These are phyloP conservation scores for Carapus acus DNA, from an alignment of 2,797 vertebrate genomes.

Conservation along the genomic window DNA sequence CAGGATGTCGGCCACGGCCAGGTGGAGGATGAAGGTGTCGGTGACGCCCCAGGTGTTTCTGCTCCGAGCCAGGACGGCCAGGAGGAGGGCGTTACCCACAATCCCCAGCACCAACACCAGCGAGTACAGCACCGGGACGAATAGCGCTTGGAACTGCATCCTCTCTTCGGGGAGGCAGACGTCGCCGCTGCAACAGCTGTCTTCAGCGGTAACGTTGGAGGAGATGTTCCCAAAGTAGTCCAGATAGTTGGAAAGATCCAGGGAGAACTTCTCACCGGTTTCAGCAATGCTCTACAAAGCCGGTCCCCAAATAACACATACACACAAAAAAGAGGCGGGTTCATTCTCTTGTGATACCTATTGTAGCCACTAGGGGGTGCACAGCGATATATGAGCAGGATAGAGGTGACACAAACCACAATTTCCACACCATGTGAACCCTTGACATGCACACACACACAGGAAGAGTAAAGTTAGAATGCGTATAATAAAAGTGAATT, in stretches of 20 bases:
- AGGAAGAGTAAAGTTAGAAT: no score
- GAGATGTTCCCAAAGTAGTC: no score
- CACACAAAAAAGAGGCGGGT: neutral
- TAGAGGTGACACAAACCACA: no score
- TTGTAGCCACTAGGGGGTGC: constrained; percentile 37
- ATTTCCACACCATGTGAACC: no score
- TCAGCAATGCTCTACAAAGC: neutral
- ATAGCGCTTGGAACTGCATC: constrained; percentile 64
- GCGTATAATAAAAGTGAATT: no score
- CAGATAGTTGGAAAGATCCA: neutral
- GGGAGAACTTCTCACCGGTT: neutral
- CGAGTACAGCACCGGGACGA: constrained; percentile 72
- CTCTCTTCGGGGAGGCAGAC: constrained; percentile 50
- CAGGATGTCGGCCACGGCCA: constrained; percentile 73
- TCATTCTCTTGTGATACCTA: neutral
- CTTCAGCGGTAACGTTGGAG: neutral
- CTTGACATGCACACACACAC: no score
- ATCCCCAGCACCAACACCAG: constrained; percentile 72
- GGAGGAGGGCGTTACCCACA: constrained; percentile 73
- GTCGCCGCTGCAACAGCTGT: constrained; percentile 2
- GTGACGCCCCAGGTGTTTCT: constrained; percentile 70
- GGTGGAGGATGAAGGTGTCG: constrained; percentile 79
- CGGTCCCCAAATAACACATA: neutral
- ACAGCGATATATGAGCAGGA: constrained; percentile 3
- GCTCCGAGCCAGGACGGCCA: constrained; percentile 66